Conservation (phyloP, 2,797 vertebrate genomes). For the Amphiprion clarkii region DNA sequence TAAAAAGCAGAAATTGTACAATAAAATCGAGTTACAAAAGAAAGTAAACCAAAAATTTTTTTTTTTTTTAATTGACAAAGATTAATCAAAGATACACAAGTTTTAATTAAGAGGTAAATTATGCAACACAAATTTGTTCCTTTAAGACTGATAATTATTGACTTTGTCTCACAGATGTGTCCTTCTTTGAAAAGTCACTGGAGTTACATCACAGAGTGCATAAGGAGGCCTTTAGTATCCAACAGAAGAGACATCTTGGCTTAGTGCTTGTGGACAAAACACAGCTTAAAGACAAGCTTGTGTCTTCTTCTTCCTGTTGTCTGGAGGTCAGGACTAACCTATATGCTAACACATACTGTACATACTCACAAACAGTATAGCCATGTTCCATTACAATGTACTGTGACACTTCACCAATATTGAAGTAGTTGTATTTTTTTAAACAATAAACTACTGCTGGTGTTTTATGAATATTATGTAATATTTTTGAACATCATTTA, state of each 20-base stretch:
- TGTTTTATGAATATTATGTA: no score
- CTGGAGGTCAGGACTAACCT: slow-evolving; percentile 84
- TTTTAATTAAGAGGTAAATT: neutral
- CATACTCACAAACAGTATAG: neutral
- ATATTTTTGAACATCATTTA: neutral
- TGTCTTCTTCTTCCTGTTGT: slow-evolving; percentile 86
- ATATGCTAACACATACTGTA: neutral
- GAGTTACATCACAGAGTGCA: slow-evolving; percentile 87
- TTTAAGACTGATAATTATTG: slow-evolving; percentile 14
- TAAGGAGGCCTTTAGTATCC: slow-evolving; percentile 82
- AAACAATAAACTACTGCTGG: no score
- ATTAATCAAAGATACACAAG: neutral
- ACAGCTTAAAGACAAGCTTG: slow-evolving; percentile 85
- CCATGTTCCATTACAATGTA: neutral
- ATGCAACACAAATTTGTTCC: neutral
- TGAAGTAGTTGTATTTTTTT: no score
- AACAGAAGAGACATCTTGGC: slow-evolving; percentile 84
- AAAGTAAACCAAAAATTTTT: neutral
- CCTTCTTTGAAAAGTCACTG: slow-evolving; percentile 86
- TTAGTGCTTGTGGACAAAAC: slow-evolving; percentile 89
- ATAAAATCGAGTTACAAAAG: neutral
- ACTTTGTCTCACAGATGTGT: slow-evolving; percentile 76
- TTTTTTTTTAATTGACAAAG: neutral
- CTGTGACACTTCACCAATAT: no score
- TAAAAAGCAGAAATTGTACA: neutral